Conservation (phyloP, 1,140 invertebrate genomes). For the Papilio xuthus region DNA sequence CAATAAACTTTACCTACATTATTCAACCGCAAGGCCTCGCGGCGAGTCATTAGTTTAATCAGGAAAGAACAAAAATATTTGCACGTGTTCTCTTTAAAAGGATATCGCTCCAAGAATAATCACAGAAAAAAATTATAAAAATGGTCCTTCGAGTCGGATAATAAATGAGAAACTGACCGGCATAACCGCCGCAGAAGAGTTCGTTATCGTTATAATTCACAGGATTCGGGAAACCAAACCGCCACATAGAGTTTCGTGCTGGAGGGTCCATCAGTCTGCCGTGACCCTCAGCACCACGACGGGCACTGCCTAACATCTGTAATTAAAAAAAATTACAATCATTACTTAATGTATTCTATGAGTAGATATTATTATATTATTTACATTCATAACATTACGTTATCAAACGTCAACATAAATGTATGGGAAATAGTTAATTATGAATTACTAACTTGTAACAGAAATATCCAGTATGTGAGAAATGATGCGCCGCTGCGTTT, state of each 20-base stretch:
- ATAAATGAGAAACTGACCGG: slow-evolving; percentile 82
- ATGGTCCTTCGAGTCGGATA: slow-evolving; percentile 9
- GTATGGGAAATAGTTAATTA: not conserved
- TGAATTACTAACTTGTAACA: slow-evolving; percentile 63
- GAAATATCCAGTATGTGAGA: slow-evolving; percentile 71
- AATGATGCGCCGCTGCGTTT: slow-evolving; percentile 59
- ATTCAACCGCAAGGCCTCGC: slow-evolving; percentile 44
- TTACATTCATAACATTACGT: not conserved
- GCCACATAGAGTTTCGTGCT: slow-evolving; percentile 95
- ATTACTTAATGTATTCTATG: slow-evolving; percentile 4
- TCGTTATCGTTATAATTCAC: slow-evolving; percentile 97
- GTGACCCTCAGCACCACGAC: slow-evolving; percentile 84
- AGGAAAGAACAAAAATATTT: slow-evolving; percentile 50
- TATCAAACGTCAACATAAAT: not conserved
- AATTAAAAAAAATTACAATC: slow-evolving; percentile 36
- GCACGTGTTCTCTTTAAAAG: slow-evolving; percentile 41
- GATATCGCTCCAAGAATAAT: slow-evolving; percentile 39
- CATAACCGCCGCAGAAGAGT: slow-evolving; percentile 90
- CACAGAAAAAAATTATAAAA: not conserved
- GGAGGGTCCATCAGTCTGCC: slow-evolving; percentile 94
- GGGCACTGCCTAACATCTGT: slow-evolving; percentile 70
- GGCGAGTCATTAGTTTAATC: slow-evolving; percentile 50
- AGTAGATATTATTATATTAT: not conserved
- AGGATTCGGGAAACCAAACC: slow-evolving; percentile 95
- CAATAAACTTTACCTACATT: slow-evolving; percentile 44